Base-by-base conservation (phyloP, 1,140 invertebrate species). In the Lepidurus arcticus region DNA sequence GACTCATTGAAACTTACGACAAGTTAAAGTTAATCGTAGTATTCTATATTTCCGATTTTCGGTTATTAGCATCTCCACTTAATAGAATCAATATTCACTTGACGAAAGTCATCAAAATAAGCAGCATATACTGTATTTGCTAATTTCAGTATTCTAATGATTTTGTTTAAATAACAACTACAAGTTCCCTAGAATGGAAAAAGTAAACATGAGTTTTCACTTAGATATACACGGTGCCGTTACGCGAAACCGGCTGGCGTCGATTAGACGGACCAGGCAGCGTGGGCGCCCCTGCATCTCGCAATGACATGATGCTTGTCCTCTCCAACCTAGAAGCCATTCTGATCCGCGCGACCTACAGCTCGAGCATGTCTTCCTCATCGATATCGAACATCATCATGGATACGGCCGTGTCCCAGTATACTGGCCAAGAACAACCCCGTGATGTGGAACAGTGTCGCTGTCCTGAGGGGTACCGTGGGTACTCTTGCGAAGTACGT, bases 321-420 rank as follows among this genome's bases (percentile, higher is more conserved):
- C 85, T 99, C 11, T 89, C 92, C 42, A 91, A 94, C 80, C 84
- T 99, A 0, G 90, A 93, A 80, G 88, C 91, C 7, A 92, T 99
- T 77, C 85, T 98, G 1, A 92, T 99, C 42, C 88, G 95, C 73
- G 96, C 95, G 1, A 91, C 93, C 1, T 90, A 93, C 77, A 90
- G 91, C 44, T 87, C 89, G 11, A 88, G 91, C 75, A 92, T 95
- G 81, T 81, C 85, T 42, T n/a, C 26, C 24, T 87, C 89, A 8
- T 91, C 91, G 0, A 90, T 80, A 13, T 76, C 74, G 65, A 80
- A 83, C 81, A 84, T 88, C 1, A 90, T 89, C 44, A 87, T 97
- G 82, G 93, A 96, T 79, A 91, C 91, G 1, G 93, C 94, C 3
- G 88, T 91, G 0, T 83, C 89, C 86, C 79, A 86, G 84, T 53